Conservation (phyloP, 2,797 vertebrate genomes). For the Crax fasciolata region DNA sequence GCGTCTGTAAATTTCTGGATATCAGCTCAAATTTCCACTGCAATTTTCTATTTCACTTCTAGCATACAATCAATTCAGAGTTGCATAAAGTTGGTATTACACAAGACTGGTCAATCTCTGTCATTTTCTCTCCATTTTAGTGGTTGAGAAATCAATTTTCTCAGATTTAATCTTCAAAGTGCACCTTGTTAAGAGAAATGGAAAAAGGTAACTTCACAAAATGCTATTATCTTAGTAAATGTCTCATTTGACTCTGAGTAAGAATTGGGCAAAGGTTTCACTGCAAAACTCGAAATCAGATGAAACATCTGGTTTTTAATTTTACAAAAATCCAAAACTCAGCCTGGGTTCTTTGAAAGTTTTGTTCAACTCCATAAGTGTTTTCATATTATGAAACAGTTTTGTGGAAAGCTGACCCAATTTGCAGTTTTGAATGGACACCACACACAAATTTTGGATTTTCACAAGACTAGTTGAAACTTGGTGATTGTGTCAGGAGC, state of each 20-base stretch:
- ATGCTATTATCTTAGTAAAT: background rate
- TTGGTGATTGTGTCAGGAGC: background rate
- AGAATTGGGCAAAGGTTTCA: slow-evolving; percentile 1
- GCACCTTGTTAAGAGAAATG: background rate
- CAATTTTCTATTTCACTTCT: background rate
- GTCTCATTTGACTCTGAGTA: background rate
- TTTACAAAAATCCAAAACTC: slow-evolving; percentile 39
- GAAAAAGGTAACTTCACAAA: background rate
- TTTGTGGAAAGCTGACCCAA: slow-evolving; percentile 3
- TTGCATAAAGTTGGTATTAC: background rate
- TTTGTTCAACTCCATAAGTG: slow-evolving; percentile 44
- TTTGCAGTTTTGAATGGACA: slow-evolving; percentile 43
- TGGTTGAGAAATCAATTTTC: background rate
- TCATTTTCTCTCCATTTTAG: background rate
- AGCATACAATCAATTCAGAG: background rate
- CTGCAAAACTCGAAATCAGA: background rate
- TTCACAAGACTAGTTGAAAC: slow-evolving; percentile 35
- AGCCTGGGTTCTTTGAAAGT: slow-evolving; percentile 59
- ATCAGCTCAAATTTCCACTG: background rate
- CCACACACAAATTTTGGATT: background rate
- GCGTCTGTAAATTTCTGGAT: background rate
- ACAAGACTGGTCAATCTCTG: background rate
- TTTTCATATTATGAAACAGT: slow-evolving; percentile 48
- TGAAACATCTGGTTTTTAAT: slow-evolving; percentile 51
- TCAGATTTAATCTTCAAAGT: background rate